Evolutionary conservation across 1,140 invertebrate species (phyloP), one percentile per base, ranked within the genome.

Genomic region (Andrena cerasifolii): DNA sequence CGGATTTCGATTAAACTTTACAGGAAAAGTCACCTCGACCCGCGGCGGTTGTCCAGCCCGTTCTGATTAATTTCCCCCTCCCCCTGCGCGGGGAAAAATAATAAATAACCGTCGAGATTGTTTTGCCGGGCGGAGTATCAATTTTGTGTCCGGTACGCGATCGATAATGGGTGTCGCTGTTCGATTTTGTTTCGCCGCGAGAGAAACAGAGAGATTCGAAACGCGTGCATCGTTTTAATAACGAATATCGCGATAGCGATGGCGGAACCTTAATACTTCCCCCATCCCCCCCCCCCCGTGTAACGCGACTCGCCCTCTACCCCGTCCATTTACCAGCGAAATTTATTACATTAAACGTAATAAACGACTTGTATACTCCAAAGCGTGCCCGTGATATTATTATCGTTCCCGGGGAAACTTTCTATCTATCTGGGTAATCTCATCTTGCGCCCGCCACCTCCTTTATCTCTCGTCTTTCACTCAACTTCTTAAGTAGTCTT

Each of bases 391-490:
- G 80, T 54, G 61, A 82, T 83, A 82, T 83, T 83, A 83, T 82
- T 83, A 82, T 65, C 75, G 65, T 63, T 51, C 45, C 67, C 51
- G 62, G 54, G 74, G 51, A 80, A 82, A 82, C 54, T 82, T 78
- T 73, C 74, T 82, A 82, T 73, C 74, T 82, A 82, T 81, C 79
- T 78, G 74, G 62, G 74, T 83, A 83, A 83, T 83, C 81, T 83
- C 79, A 83, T 82, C 67, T 82, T 31, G 47, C 51, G 67, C 36
- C 78, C 58, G 68, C 71, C 53, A 71, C 78, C 79, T 59, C 63
- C 73, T 62, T 82, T 82, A 81, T 81, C 80, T 82, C 72, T 43
- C 62, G 65, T 76, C 74, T 78, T 61, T 78, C 56, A 66, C 59
- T 59, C 58, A 78, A 83, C 80, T 78, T 82, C 54, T 67, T 78